phyloP scores from a whole-genome alignment of 2,888 invertebrate species.

The Neuroscelio doddi region DNA sequence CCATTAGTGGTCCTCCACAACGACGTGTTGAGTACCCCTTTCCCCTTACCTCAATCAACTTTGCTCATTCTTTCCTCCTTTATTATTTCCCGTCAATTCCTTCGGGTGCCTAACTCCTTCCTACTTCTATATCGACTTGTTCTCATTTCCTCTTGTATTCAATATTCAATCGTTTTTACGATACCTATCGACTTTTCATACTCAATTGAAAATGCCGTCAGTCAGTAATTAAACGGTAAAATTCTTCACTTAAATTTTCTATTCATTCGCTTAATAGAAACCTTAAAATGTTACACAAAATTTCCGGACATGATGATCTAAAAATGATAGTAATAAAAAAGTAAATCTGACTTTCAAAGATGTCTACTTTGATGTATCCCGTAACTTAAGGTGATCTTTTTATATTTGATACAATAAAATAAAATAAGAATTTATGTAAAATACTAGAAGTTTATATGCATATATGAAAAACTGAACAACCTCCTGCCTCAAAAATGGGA shows the following conservation, averaged over 20 bases:
- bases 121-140: slow-evolving; percentile 27
- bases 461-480: no score
- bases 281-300: not conserved
- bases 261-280: slow-evolving; percentile 8
- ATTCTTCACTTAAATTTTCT: slow-evolving; percentile 11
- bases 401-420: no score
- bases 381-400: no score
- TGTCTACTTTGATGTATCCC: no score
- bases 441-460: no score
- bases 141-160: slow-evolving; percentile 16
- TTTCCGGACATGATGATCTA: not conserved
- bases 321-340: no score
- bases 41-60: slow-evolving; percentile 23
- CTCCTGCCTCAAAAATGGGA: no score
- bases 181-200: slow-evolving; percentile 15
- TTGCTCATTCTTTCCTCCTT: slow-evolving; percentile 20
- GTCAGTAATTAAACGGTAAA: slow-evolving; percentile 23
- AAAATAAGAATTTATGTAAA: no score
- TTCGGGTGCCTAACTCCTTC: slow-evolving; percentile 17
- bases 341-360: no score
- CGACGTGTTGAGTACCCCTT: slow-evolving; percentile 15
- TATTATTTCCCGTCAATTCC: slow-evolving; percentile 22
- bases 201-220: slow-evolving; percentile 19
- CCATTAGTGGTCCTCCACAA: slow-evolving; percentile 34
- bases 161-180: slow-evolving; percentile 31